phyloP scores from a whole-genome alignment of 2,888 invertebrate genomes.

The Carterocephalus palaemon region DNA sequence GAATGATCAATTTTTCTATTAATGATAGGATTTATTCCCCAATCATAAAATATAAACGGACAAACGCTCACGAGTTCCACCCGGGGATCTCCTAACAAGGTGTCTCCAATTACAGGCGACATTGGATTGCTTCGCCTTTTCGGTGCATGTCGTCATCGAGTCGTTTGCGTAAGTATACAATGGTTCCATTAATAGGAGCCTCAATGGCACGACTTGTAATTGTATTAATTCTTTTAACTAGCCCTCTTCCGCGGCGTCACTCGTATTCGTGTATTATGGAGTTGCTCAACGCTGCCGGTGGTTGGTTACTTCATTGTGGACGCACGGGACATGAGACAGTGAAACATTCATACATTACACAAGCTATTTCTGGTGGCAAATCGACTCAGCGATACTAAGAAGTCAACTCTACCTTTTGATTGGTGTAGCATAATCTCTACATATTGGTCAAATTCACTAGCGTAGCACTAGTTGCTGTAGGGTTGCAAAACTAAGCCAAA shows the following conservation, averaged over 20 bases:
- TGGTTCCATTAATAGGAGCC: constrained; percentile 28
- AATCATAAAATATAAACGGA: too few relatives aligned
- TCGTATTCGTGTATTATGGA: constrained; percentile 16
- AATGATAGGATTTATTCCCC: too few relatives aligned
- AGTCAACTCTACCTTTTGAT: too few relatives aligned
- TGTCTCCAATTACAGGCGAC: constrained; percentile 42
- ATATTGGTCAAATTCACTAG: too few relatives aligned
- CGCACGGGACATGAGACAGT: too few relatives aligned
- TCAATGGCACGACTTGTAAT: constrained; percentile 24
- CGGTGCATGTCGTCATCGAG: constrained; percentile 35
- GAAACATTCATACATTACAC: background rate
- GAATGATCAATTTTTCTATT: too few relatives aligned
- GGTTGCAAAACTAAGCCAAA: too few relatives aligned
- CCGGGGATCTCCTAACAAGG: constrained; percentile 35
- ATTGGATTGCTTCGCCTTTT: constrained; percentile 38
- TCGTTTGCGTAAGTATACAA: constrained; percentile 34
- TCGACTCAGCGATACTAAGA: too few relatives aligned
- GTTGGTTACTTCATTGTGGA: background rate
- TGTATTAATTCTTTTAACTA: constrained; percentile 22
- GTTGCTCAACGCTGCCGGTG: constrained; percentile 15
- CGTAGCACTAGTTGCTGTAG: too few relatives aligned
- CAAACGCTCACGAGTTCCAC: too few relatives aligned
- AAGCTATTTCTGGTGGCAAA: too few relatives aligned
- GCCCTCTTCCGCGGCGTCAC: constrained; percentile 18
- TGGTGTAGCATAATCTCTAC: too few relatives aligned